Percentiles rank a stretch among this genome's conserved stretches.
These are phyloP conservation scores for Amphiduros pacificus DNA, from an alignment of 2,888 invertebrate genomes.

Conservation along the genomic window DNA sequence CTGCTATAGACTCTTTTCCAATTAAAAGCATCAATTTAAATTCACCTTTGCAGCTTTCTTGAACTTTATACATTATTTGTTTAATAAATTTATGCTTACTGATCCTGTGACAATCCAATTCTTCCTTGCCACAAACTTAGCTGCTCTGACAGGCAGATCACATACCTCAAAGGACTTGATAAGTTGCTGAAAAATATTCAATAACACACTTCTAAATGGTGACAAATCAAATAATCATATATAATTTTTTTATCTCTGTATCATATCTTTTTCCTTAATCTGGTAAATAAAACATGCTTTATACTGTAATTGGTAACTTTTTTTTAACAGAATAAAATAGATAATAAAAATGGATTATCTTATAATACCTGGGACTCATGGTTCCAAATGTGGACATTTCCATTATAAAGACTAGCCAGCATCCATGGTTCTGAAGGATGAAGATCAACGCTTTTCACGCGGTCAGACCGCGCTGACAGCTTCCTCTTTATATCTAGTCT, in stretches of 20 bases:
- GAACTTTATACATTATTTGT: neutral
- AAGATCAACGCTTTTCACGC: constrained; percentile 96
- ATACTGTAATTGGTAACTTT: no score
- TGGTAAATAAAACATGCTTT: no score
- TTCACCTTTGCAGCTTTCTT: neutral
- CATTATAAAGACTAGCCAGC: constrained; percentile 96
- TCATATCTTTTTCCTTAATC: no score
- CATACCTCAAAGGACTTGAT: constrained; percentile 72
- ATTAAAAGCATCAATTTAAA: neutral
- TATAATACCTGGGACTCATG: constrained; percentile 81
- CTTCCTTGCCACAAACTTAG: constrained; percentile 94
- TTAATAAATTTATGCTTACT: constrained; percentile 37
- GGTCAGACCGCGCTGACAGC: constrained; percentile 94
- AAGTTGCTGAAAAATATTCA: constrained; percentile 43
- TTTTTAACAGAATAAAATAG: no score
- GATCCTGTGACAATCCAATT: constrained; percentile 99
- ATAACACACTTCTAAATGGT: no score
- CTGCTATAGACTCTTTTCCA: neutral
- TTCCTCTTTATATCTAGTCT: constrained; percentile 97
- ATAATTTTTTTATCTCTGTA: no score
- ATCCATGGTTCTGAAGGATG: constrained; percentile 99
- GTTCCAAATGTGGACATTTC: constrained; percentile 99
- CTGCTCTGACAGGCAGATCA: constrained; percentile 93
- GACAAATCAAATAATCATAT: no score
- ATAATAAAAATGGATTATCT: neutral